These are phyloP conservation scores for Clytia hemisphaerica DNA, from an alignment of 30 jellyfish, hydroid and myxozoan genomes.

Conservation along the genomic window DNA sequence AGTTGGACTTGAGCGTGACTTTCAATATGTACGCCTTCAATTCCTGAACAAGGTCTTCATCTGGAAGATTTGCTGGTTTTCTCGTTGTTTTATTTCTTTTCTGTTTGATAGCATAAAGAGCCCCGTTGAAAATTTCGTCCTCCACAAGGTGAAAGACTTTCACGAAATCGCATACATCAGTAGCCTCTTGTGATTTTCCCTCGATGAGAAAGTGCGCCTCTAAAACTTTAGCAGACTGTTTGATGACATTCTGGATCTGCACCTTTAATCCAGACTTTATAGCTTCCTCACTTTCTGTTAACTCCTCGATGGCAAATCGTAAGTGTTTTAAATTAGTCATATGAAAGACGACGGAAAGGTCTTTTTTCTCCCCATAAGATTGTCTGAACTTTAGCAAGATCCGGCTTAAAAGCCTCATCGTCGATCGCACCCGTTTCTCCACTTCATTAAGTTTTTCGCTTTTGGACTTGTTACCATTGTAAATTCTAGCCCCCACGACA, in stretches of 20 bases:
- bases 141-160: neutral
- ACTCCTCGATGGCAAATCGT: neutral
- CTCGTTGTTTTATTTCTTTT: constrained; percentile 3
- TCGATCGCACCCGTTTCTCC: neutral
- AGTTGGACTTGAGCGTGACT: neutral
- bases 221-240: neutral
- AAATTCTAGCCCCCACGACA: neutral
- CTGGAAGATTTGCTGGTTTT: constrained; percentile 2
- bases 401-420: neutral
- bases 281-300: neutral
- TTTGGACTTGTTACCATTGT: neutral
- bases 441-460: neutral
- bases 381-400: neutral
- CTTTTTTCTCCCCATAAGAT: neutral
- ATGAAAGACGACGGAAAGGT: neutral
- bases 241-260: neutral
- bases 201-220: neutral
- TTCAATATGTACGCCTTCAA: neutral
- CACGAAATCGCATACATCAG: too few species aligned
- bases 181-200: neutral
- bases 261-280: neutral
- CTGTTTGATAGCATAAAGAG: neutral
- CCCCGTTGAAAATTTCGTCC: neutral
- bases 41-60: neutral
- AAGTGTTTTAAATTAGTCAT: neutral